Evolutionary conservation across 2,797 vertebrate species (phyloP), one percentile per base, ranked within the genome.

Genomic region (Sebastes iracundus): DNA sequence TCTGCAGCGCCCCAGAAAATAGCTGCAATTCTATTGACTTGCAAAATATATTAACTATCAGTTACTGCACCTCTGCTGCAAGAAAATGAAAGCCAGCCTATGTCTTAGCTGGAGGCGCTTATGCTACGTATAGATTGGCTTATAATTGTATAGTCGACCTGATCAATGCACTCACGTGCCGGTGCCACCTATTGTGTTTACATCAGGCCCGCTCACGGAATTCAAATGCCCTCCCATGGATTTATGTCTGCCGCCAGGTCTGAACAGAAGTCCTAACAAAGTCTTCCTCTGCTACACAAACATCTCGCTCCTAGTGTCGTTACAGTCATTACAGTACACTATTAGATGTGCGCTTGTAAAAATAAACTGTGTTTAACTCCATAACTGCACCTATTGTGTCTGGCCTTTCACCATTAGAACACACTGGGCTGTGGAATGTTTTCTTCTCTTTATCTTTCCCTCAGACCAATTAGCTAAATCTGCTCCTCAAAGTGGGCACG

Each of bases 391-490:
- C 20, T 62, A 18, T 71, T 63, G 32, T 77, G 4, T 61, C 7
- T 3, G 27, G 2, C 27, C 11, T 65, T 61, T 78, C 33, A 66
- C 13, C 11, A 30, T 6, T 22, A 38, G 11, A 70, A 70, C 22
- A 69, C 27, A 28, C 35, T 0, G 1, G 5, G 27, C 74, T 16
- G 46, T 55, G 46, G 80, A 89, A 82, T 81, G 66, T 65, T 18
- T 27, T 28, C 6, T 60, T 53, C n/a, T 76, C 55, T 73, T 81
- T 68, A 60, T 82, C 59, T 74, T 62, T 25, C 67, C 18, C 18
- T 65, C 30, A 65, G 20, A 33, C 38, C 61, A 71, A 84, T 81
- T 80, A 82, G 23, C 68, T 77, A 49, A 75, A 79, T 68, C 56
- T 59, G 25, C 64, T 75, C 18, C 62, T 79, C 33, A 20, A 33